phyloP scores from a whole-genome alignment of 2,797 vertebrate genomes.

The Sylvia borin region DNA sequence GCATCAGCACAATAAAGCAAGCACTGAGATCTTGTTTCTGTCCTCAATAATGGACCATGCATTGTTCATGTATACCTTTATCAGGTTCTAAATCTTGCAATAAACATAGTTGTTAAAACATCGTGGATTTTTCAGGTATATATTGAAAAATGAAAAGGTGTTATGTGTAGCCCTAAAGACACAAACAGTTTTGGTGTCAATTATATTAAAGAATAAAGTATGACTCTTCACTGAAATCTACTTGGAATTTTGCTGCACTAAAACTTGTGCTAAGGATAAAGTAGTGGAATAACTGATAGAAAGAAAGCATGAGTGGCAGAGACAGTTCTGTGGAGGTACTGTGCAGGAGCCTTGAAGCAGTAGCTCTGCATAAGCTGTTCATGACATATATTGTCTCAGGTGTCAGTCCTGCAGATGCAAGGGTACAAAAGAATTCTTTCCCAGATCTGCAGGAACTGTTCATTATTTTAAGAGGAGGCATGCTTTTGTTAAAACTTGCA shows the following conservation, averaged over 20 bases:
- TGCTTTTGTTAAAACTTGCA: not conserved
- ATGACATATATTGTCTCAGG: not conserved
- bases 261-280: not conserved
- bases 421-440: not conserved
- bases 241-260: not conserved
- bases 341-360: not conserved
- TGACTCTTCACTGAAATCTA: not conserved
- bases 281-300: not conserved
- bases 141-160: not conserved
- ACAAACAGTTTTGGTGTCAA: not conserved
- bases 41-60: not conserved
- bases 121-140: not conserved
- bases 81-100: conserved; percentile 30
- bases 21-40: not conserved
- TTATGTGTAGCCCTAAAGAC: not conserved
- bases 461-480: not conserved
- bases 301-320: not conserved
- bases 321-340: not conserved
- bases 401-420: not conserved
- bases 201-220: not conserved
- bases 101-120: not conserved
- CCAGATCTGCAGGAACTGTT: not conserved
- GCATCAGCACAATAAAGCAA: conserved; percentile 27
- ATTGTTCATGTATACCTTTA: not conserved
- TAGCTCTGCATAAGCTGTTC: not conserved